Percentiles rank a stretch among this genome's conserved stretches.
phyloP scores from a whole-genome alignment of 2,113 vertebrate species.

The Caranx melampygus region DNA sequence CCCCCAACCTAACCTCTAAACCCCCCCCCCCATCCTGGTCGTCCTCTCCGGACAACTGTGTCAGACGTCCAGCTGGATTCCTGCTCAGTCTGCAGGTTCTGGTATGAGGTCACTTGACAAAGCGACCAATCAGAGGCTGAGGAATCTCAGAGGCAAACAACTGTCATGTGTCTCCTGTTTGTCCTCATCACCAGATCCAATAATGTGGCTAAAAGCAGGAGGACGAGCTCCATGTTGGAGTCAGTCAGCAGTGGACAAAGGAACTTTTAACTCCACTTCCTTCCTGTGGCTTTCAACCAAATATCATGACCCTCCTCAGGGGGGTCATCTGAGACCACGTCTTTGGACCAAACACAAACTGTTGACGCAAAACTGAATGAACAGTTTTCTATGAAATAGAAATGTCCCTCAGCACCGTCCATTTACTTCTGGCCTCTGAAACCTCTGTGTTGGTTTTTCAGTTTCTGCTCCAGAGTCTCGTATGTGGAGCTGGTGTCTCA shows the following conservation, averaged over 20 bases:
- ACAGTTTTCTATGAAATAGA: not conserved
- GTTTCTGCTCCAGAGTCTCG: not conserved
- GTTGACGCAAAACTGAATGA: not conserved
- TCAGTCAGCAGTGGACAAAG: too few species aligned
- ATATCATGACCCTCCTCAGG: not conserved
- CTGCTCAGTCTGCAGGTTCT: constrained; percentile 17
- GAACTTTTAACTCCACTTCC: too few species aligned
- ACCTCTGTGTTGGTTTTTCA: not conserved
- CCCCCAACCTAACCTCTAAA: not conserved
- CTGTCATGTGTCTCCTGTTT: not conserved
- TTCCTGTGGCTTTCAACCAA: not conserved
- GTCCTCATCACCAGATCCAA: not conserved
- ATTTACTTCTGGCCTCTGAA: not conserved
- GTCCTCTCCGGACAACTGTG: constrained; percentile 19
- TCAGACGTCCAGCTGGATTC: not conserved
- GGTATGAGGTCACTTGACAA: not conserved
- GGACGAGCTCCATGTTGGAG: too few species aligned
- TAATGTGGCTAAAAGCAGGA: too few species aligned
- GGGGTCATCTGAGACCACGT: not conserved
- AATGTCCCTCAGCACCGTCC: not conserved
- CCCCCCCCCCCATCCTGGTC: not conserved
- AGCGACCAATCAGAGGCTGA: not conserved
- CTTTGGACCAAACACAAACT: not conserved
- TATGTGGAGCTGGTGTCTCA: not conserved
- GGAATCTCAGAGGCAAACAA: not conserved